A percentile compares a stretch with the other conserved stretches of the same genome.
Conservation (phyloP, 2,113 vertebrate genomes). For the Miniopterus natalensis region DNA sequence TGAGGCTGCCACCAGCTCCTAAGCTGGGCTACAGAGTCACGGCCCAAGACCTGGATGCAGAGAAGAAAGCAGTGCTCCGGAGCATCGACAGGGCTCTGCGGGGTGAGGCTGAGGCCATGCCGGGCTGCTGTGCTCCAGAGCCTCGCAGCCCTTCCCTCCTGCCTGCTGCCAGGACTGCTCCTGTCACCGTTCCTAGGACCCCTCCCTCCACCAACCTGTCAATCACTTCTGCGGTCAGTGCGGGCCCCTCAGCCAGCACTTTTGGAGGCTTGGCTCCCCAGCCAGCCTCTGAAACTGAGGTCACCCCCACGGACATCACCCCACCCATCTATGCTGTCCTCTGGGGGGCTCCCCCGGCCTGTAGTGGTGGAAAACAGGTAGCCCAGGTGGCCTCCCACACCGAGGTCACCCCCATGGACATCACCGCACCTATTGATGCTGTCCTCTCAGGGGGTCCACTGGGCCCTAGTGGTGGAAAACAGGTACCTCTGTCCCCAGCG, state of each 20-base stretch:
- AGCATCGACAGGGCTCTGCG: conserved; percentile 91
- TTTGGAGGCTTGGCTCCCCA: conserved; percentile 72
- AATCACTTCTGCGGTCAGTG: neutral
- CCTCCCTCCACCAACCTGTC: neutral
- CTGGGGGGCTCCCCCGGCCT: no score
- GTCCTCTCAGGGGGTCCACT: no score
- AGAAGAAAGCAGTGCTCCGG: conserved; percentile 88
- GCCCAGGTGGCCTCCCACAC: no score
- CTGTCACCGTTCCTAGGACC: neutral
- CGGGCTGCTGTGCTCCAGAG: rapidly evolving
- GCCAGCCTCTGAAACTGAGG: conserved; percentile 83
- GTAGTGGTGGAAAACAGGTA: no score
- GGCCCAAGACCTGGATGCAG: conserved; percentile 90
- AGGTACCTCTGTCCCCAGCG: neutral
- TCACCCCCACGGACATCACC: no score
- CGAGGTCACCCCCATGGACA: neutral
- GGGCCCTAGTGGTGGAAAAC: no score
- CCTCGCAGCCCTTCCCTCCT: neutral
- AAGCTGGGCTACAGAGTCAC: conserved; percentile 92
- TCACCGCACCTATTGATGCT: no score
- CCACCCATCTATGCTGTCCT: no score
- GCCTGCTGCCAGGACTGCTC: neutral
- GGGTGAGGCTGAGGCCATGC: conserved; percentile 85
- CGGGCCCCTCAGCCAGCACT: conserved; percentile 61
- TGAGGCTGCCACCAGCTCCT: conserved; percentile 90